Base-by-base conservation (phyloP, 2,888 invertebrate genomes). In the Agrochola lota region DNA sequence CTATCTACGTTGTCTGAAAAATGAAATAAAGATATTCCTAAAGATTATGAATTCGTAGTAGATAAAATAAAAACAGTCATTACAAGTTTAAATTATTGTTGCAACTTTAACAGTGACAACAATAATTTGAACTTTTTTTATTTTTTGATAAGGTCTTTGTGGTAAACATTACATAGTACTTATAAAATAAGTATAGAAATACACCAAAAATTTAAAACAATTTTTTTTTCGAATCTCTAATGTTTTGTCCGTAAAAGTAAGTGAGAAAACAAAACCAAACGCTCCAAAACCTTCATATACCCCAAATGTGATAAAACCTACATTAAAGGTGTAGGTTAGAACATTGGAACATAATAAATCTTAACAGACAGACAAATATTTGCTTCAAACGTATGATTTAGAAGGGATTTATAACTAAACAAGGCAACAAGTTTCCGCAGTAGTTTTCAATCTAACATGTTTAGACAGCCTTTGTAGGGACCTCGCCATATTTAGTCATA, bases 401-500 rank as follows among this genome's bases (percentile, higher is more conserved):
- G 60, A 84, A 77, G 9, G 55, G 59, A 43, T 70, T 70, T 63
- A 74, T 30, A 26, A 70, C 70, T 70, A 66, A 77, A 74, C 77
- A 77, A 80, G 84, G 71, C 64, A 77, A 69, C 74, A 69, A 66
- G 78, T 78, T 52, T 23, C n/a, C 20, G 23, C 30, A 72, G 74
- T 80, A 76, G 62, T 82, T 78, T 85, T 78, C 82, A 78, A 85
- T 85, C 55, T 71, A 72, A 74, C 78, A 57, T 43, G 46, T 75
- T 64, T 15, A 62, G 55, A 80, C 60, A 75, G 60, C 64, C 26
- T 85, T 73, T 78, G 64, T 81, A 84, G 20, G 69, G 69, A 71
- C 55, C 71, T 75, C 7, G 78, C 85, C 85, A 59, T 86, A 73
- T 87, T 81, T 64, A 78, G 79, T 57, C 23, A 73, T 86, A 87